Base-by-base conservation (phyloP, 1,140 invertebrate species). In the Cyclina sinensis region DNA sequence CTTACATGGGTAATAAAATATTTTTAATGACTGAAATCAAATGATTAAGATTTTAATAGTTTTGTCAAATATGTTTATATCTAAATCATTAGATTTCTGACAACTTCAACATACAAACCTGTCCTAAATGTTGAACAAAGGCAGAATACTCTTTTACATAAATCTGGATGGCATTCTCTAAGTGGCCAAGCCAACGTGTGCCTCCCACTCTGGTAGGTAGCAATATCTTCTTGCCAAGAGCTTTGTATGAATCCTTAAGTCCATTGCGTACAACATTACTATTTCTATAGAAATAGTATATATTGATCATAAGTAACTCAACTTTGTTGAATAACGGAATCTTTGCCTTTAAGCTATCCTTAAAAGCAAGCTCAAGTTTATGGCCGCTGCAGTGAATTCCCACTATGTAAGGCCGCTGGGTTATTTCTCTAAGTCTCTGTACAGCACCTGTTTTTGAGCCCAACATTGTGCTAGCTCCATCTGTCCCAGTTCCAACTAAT, bases 221-320 rank as follows among this genome's bases (percentile, higher is more conserved):
- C 0, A 83, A 39, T 7, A 57, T 57, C n/a, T 86, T 86, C n/a
- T 12, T 86, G 3, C 39, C 62, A 0, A 59, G 7, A 14, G 73
- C 3, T 73, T 76, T 46, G 51, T 2, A 39, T 37, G 73, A 24
- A 11, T 78, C 73, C 59, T 86, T 86, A n/a, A 86, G 54, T 14
- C 1, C 14, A 3, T 30, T 30, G 12, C 84, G 57, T 7, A 0
- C 65, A 39, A 86, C 1, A 86, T 78, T 78, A 48, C 84, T 86
- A 30, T 86, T 86, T 18, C 84, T 9, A 57, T 88, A 88, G 57
- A 88, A 88, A 11, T 54, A 88, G 32, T 88, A 88, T 0, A 88
- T 2, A n/a, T 74, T 74, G 0, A 30, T 1, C 0, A 88, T n/a
- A 18, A 88, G 54, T 0, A 39, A 12, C 14, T 83, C 79, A 76